Evolutionary conservation across 2,797 vertebrate genomes (phyloP).

Genomic region (Fratercula arctica): DNA sequence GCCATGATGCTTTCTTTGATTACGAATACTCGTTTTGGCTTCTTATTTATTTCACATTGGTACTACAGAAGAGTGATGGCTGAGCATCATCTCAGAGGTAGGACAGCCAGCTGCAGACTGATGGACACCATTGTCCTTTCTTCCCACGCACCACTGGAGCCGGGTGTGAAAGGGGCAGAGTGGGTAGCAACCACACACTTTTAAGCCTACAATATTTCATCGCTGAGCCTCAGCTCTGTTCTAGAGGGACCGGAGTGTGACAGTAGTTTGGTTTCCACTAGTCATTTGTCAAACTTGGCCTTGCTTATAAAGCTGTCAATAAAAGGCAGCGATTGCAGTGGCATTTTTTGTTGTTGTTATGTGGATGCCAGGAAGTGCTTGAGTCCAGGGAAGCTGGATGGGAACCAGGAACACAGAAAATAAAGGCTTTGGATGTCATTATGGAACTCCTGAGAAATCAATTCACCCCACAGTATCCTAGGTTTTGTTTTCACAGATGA

Average conservation of each 20-base stretch:
- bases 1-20: not conserved
- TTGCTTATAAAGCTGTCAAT: slow-evolving; percentile 15
- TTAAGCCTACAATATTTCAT: not conserved
- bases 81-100: not conserved
- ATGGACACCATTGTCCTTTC: not conserved
- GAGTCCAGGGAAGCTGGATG: not conserved
- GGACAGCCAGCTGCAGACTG: not conserved
- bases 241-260: not conserved
- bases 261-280: not conserved
- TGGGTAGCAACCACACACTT: not conserved
- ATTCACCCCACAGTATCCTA: not conserved
- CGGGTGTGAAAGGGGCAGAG: not conserved
- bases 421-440: not conserved
- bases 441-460: not conserved
- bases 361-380: not conserved
- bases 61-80: not conserved
- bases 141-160: not conserved
- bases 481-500: not conserved
- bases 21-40: not conserved
- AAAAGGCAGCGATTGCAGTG: not conserved
- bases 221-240: not conserved
- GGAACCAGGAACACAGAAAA: not conserved
- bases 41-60: not conserved
- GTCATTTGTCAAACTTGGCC: not conserved
- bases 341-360: not conserved